phyloP scores from a whole-genome alignment of 2,797 vertebrate genomes.

The Sebastolobus alascanus region DNA sequence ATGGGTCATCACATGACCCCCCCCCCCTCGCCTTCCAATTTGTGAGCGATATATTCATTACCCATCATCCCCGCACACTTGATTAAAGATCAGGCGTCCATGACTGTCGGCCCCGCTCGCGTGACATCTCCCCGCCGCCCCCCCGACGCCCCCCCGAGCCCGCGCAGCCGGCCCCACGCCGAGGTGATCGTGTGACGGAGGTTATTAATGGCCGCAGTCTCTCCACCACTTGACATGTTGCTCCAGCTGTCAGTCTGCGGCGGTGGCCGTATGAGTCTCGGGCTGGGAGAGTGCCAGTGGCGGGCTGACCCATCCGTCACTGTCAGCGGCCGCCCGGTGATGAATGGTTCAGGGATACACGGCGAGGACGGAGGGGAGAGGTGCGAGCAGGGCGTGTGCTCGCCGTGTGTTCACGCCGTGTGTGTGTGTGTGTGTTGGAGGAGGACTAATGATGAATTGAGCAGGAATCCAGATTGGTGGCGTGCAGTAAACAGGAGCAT shows the following conservation, averaged over 20 bases:
- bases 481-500: conserved; percentile 48
- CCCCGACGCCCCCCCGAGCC: conserved; percentile 43
- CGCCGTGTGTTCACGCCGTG: background rate
- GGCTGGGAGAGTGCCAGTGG: conserved; percentile 95
- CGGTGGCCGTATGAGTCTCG: conserved; percentile 92
- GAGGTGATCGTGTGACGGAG: conserved; percentile 91
- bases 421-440: conserved; percentile 30
- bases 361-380: conserved; percentile 75
- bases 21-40: conserved; percentile 47
- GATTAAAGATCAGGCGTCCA: conserved; percentile 93
- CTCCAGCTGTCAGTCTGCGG: conserved; percentile 98
- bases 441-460: conserved; percentile 76
- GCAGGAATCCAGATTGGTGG: conserved; percentile 45
- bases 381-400: conserved; percentile 69
- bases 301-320: conserved; percentile 96
- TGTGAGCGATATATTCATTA: conserved; percentile 90
- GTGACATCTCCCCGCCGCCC: conserved; percentile 91
- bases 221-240: conserved; percentile 98
- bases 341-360: conserved; percentile 91
- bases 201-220: conserved; percentile 99
- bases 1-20: conserved; percentile 63
- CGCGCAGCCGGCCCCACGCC: background rate
- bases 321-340: conserved; percentile 94
- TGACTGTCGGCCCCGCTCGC: conserved; percentile 88
- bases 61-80: conserved; percentile 89